These are phyloP conservation scores for Chrysomela aeneicollis DNA, from an alignment of 2,888 invertebrate genomes.

Conservation along the genomic window DNA sequence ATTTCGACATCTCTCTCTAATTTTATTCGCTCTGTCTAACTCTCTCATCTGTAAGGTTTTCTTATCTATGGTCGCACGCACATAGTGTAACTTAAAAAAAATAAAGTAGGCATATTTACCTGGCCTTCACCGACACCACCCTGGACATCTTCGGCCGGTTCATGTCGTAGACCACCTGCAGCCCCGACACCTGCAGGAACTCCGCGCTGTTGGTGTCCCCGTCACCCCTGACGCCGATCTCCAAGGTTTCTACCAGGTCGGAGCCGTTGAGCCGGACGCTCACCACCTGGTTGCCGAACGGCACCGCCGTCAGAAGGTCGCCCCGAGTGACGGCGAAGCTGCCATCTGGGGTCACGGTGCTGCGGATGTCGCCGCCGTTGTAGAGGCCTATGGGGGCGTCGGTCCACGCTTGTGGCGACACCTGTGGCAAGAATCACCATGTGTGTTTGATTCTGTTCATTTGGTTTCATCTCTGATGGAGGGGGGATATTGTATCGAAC, in stretches of 20 bases:
- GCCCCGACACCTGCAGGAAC: conserved; percentile 83
- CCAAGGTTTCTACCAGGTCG: conserved; percentile 63
- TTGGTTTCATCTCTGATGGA: too few species aligned
- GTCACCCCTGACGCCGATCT: conserved; percentile 54
- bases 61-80: too few species aligned
- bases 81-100: too few species aligned
- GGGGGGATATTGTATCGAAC: too few species aligned
- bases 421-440: too few species aligned
- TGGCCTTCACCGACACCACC: conserved; percentile 69
- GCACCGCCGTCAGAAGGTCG: conserved; percentile 76
- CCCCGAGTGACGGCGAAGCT: conserved; percentile 72
- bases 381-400: conserved; percentile 78
- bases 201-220: conserved; percentile 67
- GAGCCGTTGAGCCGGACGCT: conserved; percentile 73
- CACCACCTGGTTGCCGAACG: conserved; percentile 74
- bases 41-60: too few species aligned
- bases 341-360: conserved; percentile 63
- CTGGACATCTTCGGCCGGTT: conserved; percentile 68
- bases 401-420: conserved; percentile 67
- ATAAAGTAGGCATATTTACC: too few species aligned
- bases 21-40: too few species aligned
- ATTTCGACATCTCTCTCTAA: too few species aligned
- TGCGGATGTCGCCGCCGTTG: conserved; percentile 81
- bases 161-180: conserved; percentile 75
- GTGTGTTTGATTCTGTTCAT: too few species aligned